A percentile compares a stretch with the other conserved stretches of the same genome.
Evolutionary conservation across 1,140 invertebrate species (phyloP).

Genomic region (Mesaphorura yosii): DNA sequence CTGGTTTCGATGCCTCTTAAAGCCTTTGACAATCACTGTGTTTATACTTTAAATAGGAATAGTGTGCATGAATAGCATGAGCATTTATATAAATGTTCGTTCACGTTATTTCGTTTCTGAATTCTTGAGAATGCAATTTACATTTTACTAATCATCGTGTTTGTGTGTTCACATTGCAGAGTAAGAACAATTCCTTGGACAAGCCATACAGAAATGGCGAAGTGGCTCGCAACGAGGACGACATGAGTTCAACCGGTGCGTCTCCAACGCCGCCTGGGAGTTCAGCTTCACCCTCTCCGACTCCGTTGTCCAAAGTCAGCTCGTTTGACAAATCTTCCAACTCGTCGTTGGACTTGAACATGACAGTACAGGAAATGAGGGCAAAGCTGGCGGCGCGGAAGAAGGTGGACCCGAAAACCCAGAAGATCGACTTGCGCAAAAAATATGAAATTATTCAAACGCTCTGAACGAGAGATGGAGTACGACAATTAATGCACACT

Average conservation of each 20-base stretch:
- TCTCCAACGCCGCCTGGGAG: conserved; percentile 27
- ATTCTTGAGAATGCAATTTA: too few species aligned
- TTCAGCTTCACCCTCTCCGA: conserved; percentile 26
- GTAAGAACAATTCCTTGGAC: conserved; percentile 27
- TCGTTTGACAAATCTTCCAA: conserved; percentile 4
- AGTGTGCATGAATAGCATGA: too few species aligned
- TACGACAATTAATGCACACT: too few species aligned
- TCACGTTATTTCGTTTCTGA: conserved; percentile 1
- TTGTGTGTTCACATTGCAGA: conserved; percentile 27
- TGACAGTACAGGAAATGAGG: conserved; percentile 76
- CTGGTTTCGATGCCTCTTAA: not conserved
- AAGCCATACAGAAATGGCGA: conserved; percentile 16
- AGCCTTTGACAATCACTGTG: not conserved
- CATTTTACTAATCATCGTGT: too few species aligned
- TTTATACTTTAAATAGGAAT: too few species aligned
- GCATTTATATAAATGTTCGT: too few species aligned
- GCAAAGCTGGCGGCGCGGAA: conserved; percentile 70
- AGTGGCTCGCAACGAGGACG: conserved; percentile 5
- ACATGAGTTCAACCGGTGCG: conserved; percentile 22
- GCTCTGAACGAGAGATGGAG: conserved; percentile 40
- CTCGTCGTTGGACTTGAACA: conserved; percentile 55
- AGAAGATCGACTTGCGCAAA: conserved; percentile 73
- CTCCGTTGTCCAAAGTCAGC: conserved; percentile 7
- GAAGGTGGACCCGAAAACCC: conserved; percentile 79
- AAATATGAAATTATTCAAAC: conserved; percentile 88